Base-by-base conservation (phyloP, 2,113 vertebrate species). In the Chaetops frenatus region DNA sequence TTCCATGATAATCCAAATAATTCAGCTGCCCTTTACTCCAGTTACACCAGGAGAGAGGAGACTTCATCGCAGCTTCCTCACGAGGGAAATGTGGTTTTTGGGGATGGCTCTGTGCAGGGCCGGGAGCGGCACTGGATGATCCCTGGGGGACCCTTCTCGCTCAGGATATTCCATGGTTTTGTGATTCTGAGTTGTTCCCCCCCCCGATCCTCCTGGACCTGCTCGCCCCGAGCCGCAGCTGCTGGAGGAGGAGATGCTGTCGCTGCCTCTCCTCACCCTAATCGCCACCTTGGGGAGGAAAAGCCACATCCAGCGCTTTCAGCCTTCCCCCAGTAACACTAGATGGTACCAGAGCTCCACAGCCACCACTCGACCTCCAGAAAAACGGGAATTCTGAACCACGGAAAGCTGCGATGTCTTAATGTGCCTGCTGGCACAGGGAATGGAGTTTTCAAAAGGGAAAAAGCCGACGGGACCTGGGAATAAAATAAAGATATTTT, bases 261-360 rank as follows among this genome's bases (percentile, higher is more conserved):
- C 4, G 1, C 20, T 9, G 56, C 31, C 0, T 3, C 15, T 6
- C 5, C 60, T 22, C 25, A 3, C 5, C 44, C 3, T 15, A 1
- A 19, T 51, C 3, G 4, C 50, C 64, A 1, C 4, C 4, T 47
- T n/a, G 2, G 19, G 1, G 2, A 36, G 67, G 44, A 47, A 47
- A 53, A 64, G 28, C 45, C 77, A 1, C 56, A 3, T 35, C 19
- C 35, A 20, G 61, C n/a, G 3, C 12, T 3, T 1, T 11, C 18
- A 71, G 33, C 21, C 6, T 47, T 27, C 40, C 35, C 56, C n/a
- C n/a, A 6, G 72, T 2, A 78, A 70, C 96, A 19, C 97, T 96
- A 96, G 97, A 67, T 81, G 96, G 97, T 92, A 96, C 74, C 89
- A 94, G 81, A 94, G 87, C 76, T 89, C 93, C 65, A 64, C 84